Evolutionary conservation across 2,888 invertebrate species (phyloP), one percentile per base, ranked within the genome.

Genomic region (Drosophila sordidula): DNA sequence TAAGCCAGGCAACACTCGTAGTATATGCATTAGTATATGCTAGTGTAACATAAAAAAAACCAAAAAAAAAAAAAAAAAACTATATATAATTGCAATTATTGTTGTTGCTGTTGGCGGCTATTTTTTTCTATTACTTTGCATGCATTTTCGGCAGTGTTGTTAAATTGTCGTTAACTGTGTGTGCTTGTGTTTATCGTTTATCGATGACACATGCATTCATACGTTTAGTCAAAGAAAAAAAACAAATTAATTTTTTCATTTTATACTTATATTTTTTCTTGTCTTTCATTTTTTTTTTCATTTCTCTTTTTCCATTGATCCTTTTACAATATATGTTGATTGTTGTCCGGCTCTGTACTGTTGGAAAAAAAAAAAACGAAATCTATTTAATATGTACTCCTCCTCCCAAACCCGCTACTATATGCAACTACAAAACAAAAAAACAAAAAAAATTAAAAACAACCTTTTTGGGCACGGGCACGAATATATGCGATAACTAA

Each of bases 381-480:
- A 50, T 52, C 36, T 74, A 58, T 50, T 52, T 44, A 50, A 68
- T 52, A 32, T 63, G 63, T 73, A 73, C 32, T 46, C 25, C 42
- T 44, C 22, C 38, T 16, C 8, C 22, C 14, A 18, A 44, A 14
- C 1, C 44, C 8, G 22, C 45, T 49, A 49, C 29, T 29, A 29
- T 29, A 44, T 44, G 47, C 47, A 49, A 66, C 16, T 56, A 52
- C 8, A 39, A 56, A 55, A 36, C 49, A 39, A 18, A 18, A 18
- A 18, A 18, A 18, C 18, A 18, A 51, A n/a, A 55, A 36, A 52
- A 39, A 18, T 18, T 18, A 18, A 18, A 18, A 18, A 18, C 18
- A 18, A 51, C 32, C 32, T 32, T 41, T 57, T 55, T 45, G 70
- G 75, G 70, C 70, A 65, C 79, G 78, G 74, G 50, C 77, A 69